Evolutionary conservation across 2,113 vertebrate species (phyloP), one percentile per base, ranked within the genome.

Genomic region (Chloebia gouldiae): DNA sequence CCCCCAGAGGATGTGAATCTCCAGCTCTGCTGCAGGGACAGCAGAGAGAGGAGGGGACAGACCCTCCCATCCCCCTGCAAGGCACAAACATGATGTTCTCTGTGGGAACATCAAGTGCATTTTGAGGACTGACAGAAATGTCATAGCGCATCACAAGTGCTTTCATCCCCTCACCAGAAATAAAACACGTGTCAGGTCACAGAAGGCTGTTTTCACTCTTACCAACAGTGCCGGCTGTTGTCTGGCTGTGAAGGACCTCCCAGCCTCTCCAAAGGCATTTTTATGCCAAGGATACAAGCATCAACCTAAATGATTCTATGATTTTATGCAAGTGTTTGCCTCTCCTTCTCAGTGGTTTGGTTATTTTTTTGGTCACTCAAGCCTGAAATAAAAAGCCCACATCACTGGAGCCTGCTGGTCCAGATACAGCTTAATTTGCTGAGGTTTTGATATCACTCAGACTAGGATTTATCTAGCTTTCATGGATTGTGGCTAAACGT

Each of bases 161-260:
- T 92, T 95, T 91, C 89, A 95, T 81, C 57, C 83, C 66, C 69
- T 92, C 91, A 68, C 83, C 92, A 96, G 91, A 92, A 93, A 81
- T 75, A 84, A 91, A 86, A 65, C 78, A 73, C 75, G n/a, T 37
- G 82, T 75, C 91, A 95, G 86, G 89, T 91, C 89, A 81, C 84
- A 95, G 91, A 95, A 92, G 83, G 91, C 81, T 91, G 83, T 63
- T 91, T 80, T 80, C n/a, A 0, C 60, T 81, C 90, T 75, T 59
- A 68, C 50, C 69, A 79, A 60, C 65, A 76, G 61, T 7, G 63
- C 81, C 5, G 28, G 91, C 89, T 93, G 90, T 80, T 90, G 88
- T 92, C 94, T 81, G 88, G 77, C 81, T 92, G 53, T 89, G 86
- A 70, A 72, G 77, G 77, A 86, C 84, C 78, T 73, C 75, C 61